Base-by-base conservation (phyloP, 1,140 invertebrate species). In the Megalonaias nervosa region DNA sequence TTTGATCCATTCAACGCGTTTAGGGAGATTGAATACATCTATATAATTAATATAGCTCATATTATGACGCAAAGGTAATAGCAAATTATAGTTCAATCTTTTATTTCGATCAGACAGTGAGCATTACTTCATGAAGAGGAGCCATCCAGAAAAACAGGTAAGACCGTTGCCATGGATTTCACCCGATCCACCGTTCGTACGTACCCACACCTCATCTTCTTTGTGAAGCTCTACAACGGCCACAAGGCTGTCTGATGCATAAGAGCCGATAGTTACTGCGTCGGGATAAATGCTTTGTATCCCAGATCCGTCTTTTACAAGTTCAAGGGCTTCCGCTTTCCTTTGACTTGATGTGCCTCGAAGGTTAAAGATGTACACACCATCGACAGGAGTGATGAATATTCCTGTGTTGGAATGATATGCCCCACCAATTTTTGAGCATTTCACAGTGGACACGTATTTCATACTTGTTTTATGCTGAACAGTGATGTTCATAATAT, bases 351-450 rank as follows among this genome's bases (percentile, higher is more conserved):
- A 64, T 61, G 62, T 72, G 14, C 59, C 71, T 0, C 60, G 13
- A 17, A 26, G 16, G 11, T 48, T 26, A 56, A 72, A 72, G 5
- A 55, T 59, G 19, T 72, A 72, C 11, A 72, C 12, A 15, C 71
- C 71, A 48, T 72, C 64, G 1, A 72, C 11, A 55, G 71, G 71
- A 26, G 71, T 61, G n/a, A 55, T 64, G 38, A 72, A 72, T 13
- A 72, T 48, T 9, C 71, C 71, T 21, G 61, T 64, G 31, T 64
- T 9, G 19, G n/a, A 12, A 65, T 72, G 71, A 61, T 64, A 72
- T 48, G 60, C 71, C 13, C 38, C n/a, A 5, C 71, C 71, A 13
- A 26, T 56, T n/a, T n/a, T n/a, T n/a, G n/a, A n/a, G n/a, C n/a
- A n/a, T n/a, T n/a, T n/a, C n/a, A n/a, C n/a, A n/a, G n/a, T n/a